Evolutionary conservation across 1,140 invertebrate species (phyloP), one percentile per base, ranked within the genome.

Genomic region (Dysdera silvatica): DNA sequence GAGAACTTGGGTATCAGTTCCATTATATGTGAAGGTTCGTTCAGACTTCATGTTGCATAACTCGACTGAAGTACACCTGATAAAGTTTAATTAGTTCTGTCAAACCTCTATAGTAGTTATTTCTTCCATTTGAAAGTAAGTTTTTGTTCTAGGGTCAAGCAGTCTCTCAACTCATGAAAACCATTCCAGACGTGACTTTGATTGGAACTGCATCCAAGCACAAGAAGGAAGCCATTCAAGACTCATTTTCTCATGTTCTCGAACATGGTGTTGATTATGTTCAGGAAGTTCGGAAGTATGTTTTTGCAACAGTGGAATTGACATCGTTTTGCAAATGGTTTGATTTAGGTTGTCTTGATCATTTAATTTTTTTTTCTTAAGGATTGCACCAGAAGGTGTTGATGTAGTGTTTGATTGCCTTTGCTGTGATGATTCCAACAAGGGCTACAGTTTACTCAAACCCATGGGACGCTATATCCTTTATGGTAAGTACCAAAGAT

Each of bases 401-500:
- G 88, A 93, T 72, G 84, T 92, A 41, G 87, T 93, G 23, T 76
- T 94, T 70, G 90, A 94, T 77, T 91, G 89, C 74, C 78, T 91
- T 45, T 90, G 87, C 74, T 88, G 89, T 12, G 89, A 93, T 69
- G 89, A 94, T 75, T 88, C 87, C 72, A 87, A 86, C 41, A 78
- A 77, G 71, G 88, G 89, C 28, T 88, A 91, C 71, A 82, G 80
- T 41, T 78, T 93, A 18, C 79, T 94, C 43, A 91, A 90, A 75
- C 89, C 90, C 0, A 87, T 92, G 86, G 91, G 91, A 73, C 86
- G 83, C 80, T 92, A 92, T 73, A 83, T 93, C 68, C 81, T 93
- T 26, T 94, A 89, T 78, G 87, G 85, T 85, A 79, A 73, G 71
- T 61, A 33, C n/a, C 14, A 8, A n/a, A n/a, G n/a, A n/a, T n/a